A percentile compares a stretch with the other conserved stretches of the same genome.
These are phyloP conservation scores for Melanostigma gelatinosum DNA, from an alignment of 2,113 vertebrate species.

Conservation along the genomic window DNA sequence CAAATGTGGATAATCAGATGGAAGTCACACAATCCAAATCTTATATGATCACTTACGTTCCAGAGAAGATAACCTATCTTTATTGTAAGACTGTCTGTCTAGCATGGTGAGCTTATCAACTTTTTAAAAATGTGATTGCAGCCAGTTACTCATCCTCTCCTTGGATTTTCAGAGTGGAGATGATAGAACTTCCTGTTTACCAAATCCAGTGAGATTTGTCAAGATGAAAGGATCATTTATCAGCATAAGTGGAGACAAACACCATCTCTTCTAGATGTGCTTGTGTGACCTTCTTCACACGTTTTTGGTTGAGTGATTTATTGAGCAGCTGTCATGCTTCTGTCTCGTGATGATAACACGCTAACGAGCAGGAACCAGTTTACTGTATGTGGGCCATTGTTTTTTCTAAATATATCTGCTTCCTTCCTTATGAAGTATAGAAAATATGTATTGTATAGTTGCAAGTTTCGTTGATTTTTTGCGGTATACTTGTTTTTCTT, in stretches of 20 bases:
- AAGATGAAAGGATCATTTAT: background rate
- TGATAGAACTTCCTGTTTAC: background rate
- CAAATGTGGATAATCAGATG: background rate
- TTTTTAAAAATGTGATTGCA: background rate
- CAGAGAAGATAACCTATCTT: background rate
- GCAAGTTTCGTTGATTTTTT: background rate
- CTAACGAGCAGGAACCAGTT: background rate
- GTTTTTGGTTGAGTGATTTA: constrained; percentile 35
- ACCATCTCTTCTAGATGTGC: background rate
- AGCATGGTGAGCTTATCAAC: background rate
- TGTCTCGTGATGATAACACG: constrained; percentile 4
- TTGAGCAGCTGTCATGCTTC: constrained; percentile 20
- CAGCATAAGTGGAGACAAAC: background rate
- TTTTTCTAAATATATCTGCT: background rate
- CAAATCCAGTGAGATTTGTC: background rate
- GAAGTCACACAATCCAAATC: background rate
- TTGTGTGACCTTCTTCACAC: constrained; percentile 2
- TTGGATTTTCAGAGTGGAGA: background rate
- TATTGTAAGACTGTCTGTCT: background rate
- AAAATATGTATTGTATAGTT: background rate
- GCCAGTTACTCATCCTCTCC: background rate
- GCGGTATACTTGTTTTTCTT: background rate
- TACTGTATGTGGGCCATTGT: background rate
- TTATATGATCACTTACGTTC: background rate
- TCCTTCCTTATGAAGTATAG: background rate